Conservation (phyloP, 2,888 invertebrate species). For the Euproctis similis region DNA sequence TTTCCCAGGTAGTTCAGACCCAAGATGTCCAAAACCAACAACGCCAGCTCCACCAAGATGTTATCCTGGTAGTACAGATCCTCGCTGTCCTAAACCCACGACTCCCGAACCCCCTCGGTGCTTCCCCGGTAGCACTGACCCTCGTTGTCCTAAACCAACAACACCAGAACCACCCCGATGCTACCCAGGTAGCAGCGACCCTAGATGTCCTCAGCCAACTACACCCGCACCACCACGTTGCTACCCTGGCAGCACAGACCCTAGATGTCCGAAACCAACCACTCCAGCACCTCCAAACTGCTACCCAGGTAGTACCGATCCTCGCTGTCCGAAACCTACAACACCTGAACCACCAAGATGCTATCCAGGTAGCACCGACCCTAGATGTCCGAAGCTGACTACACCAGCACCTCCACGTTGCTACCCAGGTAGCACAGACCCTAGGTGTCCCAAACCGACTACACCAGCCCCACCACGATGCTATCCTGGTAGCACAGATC, state of each 20-base stretch:
- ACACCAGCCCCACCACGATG: conserved; percentile 33
- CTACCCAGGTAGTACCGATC: conserved; percentile 27
- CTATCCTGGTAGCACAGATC: conserved; percentile 27
- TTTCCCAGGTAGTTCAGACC: conserved; percentile 29
- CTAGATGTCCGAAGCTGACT: conserved; percentile 18
- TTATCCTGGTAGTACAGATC: conserved; percentile 20
- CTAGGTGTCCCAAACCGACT: conserved; percentile 35
- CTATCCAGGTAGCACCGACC: conserved; percentile 33
- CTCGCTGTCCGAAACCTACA: conserved; percentile 22
- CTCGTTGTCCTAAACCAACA: conserved; percentile 26
- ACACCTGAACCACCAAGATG: conserved; percentile 15
- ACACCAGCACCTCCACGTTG: conserved; percentile 25
- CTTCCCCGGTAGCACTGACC: conserved; percentile 14
- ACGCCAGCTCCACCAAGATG: conserved; percentile 28
- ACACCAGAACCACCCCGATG: conserved; percentile 22
- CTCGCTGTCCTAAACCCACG: conserved; percentile 19
- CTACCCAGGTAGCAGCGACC: conserved; percentile 36
- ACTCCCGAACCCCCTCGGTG: conserved; percentile 13
- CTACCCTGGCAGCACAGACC: conserved; percentile 27
- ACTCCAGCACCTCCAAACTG: conserved; percentile 33
- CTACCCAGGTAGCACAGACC: conserved; percentile 39
- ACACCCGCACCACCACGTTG: conserved; percentile 21
- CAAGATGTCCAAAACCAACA: conserved; percentile 29
- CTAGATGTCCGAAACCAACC: conserved; percentile 27
- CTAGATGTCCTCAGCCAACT: conserved; percentile 27